Evolutionary conservation across 1,140 invertebrate genomes (phyloP).

Genomic region (Cotesia chilonis): DNA sequence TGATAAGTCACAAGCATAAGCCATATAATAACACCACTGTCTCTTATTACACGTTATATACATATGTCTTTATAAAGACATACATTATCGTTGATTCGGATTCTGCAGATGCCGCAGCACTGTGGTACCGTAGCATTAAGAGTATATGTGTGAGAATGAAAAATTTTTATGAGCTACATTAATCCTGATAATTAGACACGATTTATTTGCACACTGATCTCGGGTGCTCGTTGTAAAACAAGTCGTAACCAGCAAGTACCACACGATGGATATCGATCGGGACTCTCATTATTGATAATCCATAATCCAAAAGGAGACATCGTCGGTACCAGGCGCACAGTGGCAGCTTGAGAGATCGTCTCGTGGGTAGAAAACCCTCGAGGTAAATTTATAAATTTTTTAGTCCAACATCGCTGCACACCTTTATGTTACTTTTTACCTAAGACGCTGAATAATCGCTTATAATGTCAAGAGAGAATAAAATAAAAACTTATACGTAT

Average conservation of each 20-base stretch:
- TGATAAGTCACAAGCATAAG: no score
- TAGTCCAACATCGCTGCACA: background rate
- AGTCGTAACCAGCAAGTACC: constrained; percentile 28
- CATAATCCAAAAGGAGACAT: constrained; percentile 59
- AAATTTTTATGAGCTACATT: constrained; percentile 53
- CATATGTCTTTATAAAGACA: background rate
- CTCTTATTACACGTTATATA: background rate
- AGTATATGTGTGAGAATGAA: constrained; percentile 35
- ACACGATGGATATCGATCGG: constrained; percentile 46
- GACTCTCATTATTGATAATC: constrained; percentile 64
- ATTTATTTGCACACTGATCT: constrained; percentile 51
- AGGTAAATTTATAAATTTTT: constrained; percentile 21
- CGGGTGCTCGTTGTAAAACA: constrained; percentile 13
- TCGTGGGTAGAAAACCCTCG: constrained; percentile 27
- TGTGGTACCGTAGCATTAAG: background rate
- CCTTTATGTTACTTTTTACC: background rate
- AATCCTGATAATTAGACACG: constrained; percentile 62
- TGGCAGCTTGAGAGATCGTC: constrained; percentile 58
- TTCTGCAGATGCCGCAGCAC: background rate
- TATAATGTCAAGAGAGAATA: background rate
- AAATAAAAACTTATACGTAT: no score
- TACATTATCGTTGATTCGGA: background rate
- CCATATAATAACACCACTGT: background rate
- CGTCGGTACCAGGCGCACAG: constrained; percentile 45
- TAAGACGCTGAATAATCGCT: constrained; percentile 9